A percentile compares a stretch with the other conserved stretches of the same genome.
phyloP scores from a whole-genome alignment of 2,888 invertebrate species.

The Trachelus tabidus region DNA sequence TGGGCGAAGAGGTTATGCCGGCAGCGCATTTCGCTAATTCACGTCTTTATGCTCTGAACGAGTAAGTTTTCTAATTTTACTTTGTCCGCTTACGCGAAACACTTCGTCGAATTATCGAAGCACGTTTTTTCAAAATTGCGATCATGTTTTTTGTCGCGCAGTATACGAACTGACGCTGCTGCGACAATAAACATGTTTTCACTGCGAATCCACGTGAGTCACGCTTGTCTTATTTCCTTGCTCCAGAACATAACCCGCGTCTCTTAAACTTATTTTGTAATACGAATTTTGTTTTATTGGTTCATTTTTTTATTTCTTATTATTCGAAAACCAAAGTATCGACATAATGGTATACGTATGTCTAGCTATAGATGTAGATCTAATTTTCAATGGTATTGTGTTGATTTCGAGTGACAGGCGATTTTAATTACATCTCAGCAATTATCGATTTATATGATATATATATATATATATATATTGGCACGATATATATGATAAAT shows the following conservation, averaged over 20 bases:
- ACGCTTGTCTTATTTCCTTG: neutral
- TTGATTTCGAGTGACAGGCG: neutral
- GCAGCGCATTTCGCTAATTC: constrained; percentile 40
- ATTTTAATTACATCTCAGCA: neutral
- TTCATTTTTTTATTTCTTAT: neutral
- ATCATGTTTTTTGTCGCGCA: too few relatives aligned
- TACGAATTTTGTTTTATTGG: neutral
- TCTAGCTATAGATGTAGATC: neutral
- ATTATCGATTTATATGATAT: neutral
- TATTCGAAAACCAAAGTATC: neutral
- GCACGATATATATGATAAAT: neutral
- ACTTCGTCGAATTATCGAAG: neutral
- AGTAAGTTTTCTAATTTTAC: constrained; percentile 43
- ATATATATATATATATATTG: constrained; percentile 3
- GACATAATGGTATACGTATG: neutral
- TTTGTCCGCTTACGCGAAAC: neutral
- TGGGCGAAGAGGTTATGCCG: constrained; percentile 33
- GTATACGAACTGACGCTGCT: neutral
- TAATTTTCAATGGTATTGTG: neutral
- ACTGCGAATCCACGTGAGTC: neutral
- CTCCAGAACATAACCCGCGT: neutral
- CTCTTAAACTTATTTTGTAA: neutral
- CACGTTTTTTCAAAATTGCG: neutral
- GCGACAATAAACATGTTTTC: neutral
- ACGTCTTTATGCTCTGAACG: constrained; percentile 43